Conservation (phyloP, 1,140 invertebrate genomes). For the Lepidurus couesii region DNA sequence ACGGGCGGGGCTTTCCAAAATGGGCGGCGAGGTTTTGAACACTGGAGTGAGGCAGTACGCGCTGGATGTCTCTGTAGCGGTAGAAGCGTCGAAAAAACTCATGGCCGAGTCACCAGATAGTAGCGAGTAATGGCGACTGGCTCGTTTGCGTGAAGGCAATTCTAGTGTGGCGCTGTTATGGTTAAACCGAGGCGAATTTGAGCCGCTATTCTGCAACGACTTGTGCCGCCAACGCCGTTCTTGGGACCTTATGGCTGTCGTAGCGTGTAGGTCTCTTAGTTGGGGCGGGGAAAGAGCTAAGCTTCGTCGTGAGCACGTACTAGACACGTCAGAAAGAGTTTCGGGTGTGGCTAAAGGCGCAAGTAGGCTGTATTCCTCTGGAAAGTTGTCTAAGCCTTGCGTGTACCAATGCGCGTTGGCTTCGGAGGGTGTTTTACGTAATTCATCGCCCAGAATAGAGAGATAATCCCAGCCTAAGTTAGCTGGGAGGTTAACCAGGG, state of each 20-base stretch:
- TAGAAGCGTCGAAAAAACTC: not conserved
- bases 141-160: constrained; percentile 30
- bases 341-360: constrained; percentile 80
- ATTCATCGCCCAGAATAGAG: constrained; percentile 16
- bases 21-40: not conserved
- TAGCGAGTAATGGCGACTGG: constrained; percentile 35
- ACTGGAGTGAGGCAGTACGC: constrained; percentile 29
- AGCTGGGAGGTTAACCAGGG: constrained; percentile 39
- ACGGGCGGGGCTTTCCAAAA: not conserved
- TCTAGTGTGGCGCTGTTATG: constrained; percentile 29
- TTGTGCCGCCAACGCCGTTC: constrained; percentile 31
- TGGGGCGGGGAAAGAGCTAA: constrained; percentile 37
- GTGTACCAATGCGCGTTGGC: constrained; percentile 14
- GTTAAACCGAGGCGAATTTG: constrained; percentile 36
- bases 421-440: constrained; percentile 13
- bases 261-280: constrained; percentile 30
- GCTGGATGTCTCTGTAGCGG: constrained; percentile 29
- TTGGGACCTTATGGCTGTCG: constrained; percentile 33
- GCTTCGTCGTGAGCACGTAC: constrained; percentile 44
- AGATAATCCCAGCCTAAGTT: constrained; percentile 35
- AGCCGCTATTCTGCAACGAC: constrained; percentile 36
- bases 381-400: constrained; percentile 43
- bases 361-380: constrained; percentile 57
- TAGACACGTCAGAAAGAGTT: constrained; percentile 71
- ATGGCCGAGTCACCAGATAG: constrained; percentile 38